Conservation (phyloP, 2,888 invertebrate species). For the Acrocyrtus sp. region DNA sequence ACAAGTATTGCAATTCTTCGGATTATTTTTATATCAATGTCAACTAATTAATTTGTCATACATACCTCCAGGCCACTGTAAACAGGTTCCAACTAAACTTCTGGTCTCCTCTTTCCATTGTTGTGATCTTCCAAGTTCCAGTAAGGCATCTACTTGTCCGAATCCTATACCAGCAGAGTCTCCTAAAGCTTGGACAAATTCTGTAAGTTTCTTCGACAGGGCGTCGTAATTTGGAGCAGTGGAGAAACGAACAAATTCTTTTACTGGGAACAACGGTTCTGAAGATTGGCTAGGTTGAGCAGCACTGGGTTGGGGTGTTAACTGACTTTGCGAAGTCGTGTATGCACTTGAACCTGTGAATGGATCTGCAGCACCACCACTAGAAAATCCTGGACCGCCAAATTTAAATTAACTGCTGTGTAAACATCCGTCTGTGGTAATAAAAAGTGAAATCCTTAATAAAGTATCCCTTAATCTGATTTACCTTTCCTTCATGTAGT, state of each 20-base stretch:
- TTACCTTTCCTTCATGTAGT: conserved; percentile 82
- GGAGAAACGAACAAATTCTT: conserved; percentile 66
- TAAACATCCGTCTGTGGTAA: too few relatives aligned
- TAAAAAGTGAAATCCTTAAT: too few relatives aligned
- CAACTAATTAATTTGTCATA: too few relatives aligned
- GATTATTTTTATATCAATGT: too few relatives aligned
- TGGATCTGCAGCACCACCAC: conserved; percentile 68
- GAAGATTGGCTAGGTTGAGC: background rate
- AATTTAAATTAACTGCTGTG: too few relatives aligned
- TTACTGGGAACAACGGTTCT: conserved; percentile 64
- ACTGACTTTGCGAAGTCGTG: conserved; percentile 57
- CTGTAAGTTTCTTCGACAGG: conserved; percentile 65
- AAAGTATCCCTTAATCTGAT: too few relatives aligned
- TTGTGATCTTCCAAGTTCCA: conserved; percentile 43
- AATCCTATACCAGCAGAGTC: conserved; percentile 13
- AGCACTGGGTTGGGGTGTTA: background rate
- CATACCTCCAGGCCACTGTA: conserved; percentile 52
- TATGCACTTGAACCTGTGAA: conserved; percentile 68
- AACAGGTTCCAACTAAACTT: conserved; percentile 25
- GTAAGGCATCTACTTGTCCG: conserved; percentile 39
- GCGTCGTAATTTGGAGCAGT: conserved; percentile 64
- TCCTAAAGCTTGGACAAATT: conserved; percentile 59
- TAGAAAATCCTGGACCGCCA: conserved; percentile 54
- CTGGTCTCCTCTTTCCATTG: conserved; percentile 29
- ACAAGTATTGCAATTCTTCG: background rate